Percentiles rank a stretch among this genome's conserved stretches.
phyloP scores from a whole-genome alignment of 2,888 invertebrate species.

The Salpingus planirostris region DNA sequence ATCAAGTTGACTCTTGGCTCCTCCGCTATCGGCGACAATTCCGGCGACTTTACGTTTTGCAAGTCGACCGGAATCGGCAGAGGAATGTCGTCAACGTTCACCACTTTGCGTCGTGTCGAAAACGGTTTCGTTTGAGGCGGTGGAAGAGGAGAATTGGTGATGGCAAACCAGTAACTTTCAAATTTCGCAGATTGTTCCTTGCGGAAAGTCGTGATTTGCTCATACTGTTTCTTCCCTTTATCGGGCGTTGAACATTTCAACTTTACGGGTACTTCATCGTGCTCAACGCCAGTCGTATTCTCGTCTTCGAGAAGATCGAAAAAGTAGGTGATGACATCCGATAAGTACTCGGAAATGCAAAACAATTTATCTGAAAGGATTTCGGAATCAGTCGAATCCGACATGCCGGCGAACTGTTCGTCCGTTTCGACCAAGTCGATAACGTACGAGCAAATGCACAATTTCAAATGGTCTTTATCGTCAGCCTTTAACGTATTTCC shows the following conservation, averaged over 20 bases:
- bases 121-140: slow-evolving; percentile 3
- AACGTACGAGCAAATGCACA: slow-evolving; percentile 22
- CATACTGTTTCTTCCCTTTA: background rate
- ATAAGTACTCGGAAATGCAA: slow-evolving; percentile 33
- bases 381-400: slow-evolving; percentile 16
- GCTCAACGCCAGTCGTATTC: slow-evolving; percentile 14
- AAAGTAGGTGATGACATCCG: slow-evolving; percentile 34
- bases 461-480: slow-evolving; percentile 28
- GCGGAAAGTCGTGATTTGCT: slow-evolving; percentile 26
- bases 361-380: slow-evolving; percentile 32
- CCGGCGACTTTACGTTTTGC: background rate
- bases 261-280: too few relatives aligned
- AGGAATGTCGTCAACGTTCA: slow-evolving; percentile 36
- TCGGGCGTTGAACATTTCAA: slow-evolving; percentile 25
- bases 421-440: slow-evolving; percentile 24
- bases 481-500: slow-evolving; percentile 19
- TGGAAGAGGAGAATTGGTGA: slow-evolving; percentile 26
- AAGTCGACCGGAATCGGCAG: slow-evolving; percentile 26
- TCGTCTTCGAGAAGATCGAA: slow-evolving; percentile 20
- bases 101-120: slow-evolving; percentile 8
- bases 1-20: slow-evolving; percentile 28
- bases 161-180: slow-evolving; percentile 37
- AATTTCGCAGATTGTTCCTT: slow-evolving; percentile 23
- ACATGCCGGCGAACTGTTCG: slow-evolving; percentile 17
- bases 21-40: slow-evolving; percentile 32